phyloP scores from a whole-genome alignment of 2,797 vertebrate species.

The Acrocephalus scirpaceus region DNA sequence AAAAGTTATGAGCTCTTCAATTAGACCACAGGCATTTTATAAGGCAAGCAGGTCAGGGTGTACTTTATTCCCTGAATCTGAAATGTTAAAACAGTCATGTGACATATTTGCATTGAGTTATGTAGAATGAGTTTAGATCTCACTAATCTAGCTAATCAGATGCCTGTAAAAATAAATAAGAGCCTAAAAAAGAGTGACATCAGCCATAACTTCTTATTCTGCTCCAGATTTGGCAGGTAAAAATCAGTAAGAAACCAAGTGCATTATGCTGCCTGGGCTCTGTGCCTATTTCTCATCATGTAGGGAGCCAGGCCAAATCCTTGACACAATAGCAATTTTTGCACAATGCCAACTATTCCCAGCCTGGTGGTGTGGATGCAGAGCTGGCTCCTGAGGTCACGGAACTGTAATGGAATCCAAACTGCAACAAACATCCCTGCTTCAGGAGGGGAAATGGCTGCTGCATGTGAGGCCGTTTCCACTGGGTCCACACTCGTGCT shows the following conservation, averaged over 20 bases:
- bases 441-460: constrained; percentile 14
- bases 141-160: neutral
- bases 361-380: constrained; percentile 1
- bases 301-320: constrained; percentile 58
- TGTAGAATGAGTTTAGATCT: constrained; percentile 14
- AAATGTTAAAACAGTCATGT: neutral
- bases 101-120: neutral
- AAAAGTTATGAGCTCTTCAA: constrained; percentile 35
- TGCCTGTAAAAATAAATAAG: constrained; percentile 50
- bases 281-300: constrained; percentile 55
- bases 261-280: constrained; percentile 59
- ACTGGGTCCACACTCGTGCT: neutral
- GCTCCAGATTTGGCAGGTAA: constrained; percentile 66
- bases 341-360: constrained; percentile 63
- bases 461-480: neutral
- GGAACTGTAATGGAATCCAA: constrained; percentile 40
- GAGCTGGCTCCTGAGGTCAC: constrained; percentile 46
- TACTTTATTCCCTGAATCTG: constrained; percentile 2
- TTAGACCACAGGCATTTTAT: constrained; percentile 41
- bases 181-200: constrained; percentile 54
- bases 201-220: constrained; percentile 41
- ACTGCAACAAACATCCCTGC: neutral
- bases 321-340: constrained; percentile 67
- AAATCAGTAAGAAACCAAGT: constrained; percentile 53
- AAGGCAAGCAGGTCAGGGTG: constrained; percentile 21